These are phyloP conservation scores for Molossus alvarezi DNA, from an alignment of 2,797 vertebrate genomes.

Conservation along the genomic window DNA sequence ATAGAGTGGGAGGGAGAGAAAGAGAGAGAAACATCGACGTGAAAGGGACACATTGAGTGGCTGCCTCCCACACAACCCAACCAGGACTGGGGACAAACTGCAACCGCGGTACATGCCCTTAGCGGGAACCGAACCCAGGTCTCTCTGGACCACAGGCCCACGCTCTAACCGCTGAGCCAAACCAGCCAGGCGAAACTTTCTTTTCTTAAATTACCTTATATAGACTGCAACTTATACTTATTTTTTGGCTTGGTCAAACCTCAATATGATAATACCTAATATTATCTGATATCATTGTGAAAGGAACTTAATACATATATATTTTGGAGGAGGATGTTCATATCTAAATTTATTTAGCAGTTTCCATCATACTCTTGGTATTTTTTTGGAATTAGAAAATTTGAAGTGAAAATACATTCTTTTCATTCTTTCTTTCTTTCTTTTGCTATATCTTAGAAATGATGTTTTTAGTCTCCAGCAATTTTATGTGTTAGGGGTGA, in stretches of 20 bases:
- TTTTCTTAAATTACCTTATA: neutral
- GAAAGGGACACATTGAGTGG: no score
- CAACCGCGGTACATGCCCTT: no score
- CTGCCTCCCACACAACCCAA: no score
- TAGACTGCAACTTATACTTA: neutral
- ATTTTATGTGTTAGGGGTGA: neutral
- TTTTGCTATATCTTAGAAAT: conserved; percentile 1
- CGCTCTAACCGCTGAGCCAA: no score
- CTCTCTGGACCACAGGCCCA: no score
- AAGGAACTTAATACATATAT: neutral
- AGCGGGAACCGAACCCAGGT: no score
- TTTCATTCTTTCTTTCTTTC: neutral
- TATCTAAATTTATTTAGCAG: neutral
- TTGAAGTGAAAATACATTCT: neutral
- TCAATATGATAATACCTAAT: neutral
- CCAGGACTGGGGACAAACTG: no score
- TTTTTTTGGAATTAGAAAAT: neutral
- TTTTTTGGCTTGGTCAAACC: neutral
- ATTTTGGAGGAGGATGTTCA: neutral
- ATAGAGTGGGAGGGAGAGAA: no score
- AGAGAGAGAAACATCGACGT: no score
- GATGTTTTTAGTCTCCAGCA: neutral
- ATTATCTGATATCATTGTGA: neutral
- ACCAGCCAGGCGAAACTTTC: neutral
- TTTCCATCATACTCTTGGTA: neutral